A percentile compares a stretch with the other conserved stretches of the same genome.
These are phyloP conservation scores for Choristoneura rosaceana DNA, from an alignment of 2,888 invertebrate species.

Conservation along the genomic window DNA sequence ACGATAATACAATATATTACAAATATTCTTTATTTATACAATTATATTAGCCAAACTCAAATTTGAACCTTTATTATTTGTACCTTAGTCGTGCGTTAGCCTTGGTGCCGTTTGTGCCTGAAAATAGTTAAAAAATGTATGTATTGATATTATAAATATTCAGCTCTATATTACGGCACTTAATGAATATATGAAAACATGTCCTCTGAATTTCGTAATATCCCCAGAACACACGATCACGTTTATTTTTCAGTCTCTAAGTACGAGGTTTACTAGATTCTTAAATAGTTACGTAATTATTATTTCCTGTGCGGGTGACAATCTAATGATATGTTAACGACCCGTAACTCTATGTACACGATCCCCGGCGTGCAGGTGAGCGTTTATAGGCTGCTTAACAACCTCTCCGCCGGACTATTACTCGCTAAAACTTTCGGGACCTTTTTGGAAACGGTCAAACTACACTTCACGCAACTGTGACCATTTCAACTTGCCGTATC, in stretches of 20 bases:
- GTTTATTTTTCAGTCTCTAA: background rate
- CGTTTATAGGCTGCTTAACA: conserved; percentile 55
- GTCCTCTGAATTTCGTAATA: background rate
- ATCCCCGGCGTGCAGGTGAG: conserved; percentile 34
- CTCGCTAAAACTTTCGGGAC: conserved; percentile 48
- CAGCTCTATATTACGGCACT: too few relatives aligned
- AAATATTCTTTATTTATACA: too few relatives aligned
- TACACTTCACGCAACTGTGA: conserved; percentile 36
- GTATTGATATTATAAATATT: too few relatives aligned
- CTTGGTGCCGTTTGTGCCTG: too few relatives aligned
- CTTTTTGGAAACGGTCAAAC: conserved; percentile 43
- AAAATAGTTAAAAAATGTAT: too few relatives aligned
- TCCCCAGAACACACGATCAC: background rate
- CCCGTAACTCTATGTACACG: background rate
- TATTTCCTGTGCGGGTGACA: background rate
- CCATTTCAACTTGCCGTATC: conserved; percentile 37
- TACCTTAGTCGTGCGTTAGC: too few relatives aligned
- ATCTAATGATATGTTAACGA: conserved; percentile 20
- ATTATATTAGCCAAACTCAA: too few relatives aligned
- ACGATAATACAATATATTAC: too few relatives aligned
- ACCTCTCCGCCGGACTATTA: conserved; percentile 53
- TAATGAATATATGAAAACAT: too few relatives aligned
- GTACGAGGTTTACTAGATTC: background rate
- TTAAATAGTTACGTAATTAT: background rate
- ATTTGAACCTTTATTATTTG: too few relatives aligned